Evolutionary conservation across 2,797 vertebrate species (phyloP).

Genomic region (Takifugu rubripes): DNA sequence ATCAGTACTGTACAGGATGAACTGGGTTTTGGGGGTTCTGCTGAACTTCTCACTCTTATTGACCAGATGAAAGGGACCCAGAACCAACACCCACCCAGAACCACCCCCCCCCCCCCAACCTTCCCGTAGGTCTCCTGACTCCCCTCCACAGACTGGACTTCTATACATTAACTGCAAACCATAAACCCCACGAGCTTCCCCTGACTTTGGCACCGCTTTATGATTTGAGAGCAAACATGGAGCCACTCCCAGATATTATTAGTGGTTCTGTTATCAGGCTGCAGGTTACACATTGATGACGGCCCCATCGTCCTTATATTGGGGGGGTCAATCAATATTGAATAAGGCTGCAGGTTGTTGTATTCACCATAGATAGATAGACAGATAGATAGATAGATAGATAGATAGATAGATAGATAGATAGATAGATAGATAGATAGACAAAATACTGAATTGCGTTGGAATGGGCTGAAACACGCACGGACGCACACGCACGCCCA

Average conservation of each 20-base stretch:
- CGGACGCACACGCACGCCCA: conserved; percentile 13
- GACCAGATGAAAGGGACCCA: not conserved
- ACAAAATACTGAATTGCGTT: not conserved
- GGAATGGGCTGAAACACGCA: not conserved
- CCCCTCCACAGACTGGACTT: not conserved
- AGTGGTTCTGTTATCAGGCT: conserved; percentile 62
- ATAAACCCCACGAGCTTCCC: conserved; percentile 38
- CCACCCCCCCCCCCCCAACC: not conserved
- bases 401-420: conserved; percentile 13
- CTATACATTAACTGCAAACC: conserved; percentile 12
- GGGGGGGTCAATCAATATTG: conserved; percentile 52
- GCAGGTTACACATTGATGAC: conserved; percentile 74
- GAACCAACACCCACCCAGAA: not conserved
- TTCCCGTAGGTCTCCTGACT: too few relatives aligned
- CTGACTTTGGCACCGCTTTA: conserved; percentile 22
- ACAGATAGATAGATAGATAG: conserved; percentile 15
- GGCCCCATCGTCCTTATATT: conserved; percentile 51
- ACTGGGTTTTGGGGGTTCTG: conserved; percentile 2
- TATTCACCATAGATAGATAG: conserved; percentile 4
- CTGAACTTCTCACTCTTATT: conserved; percentile 31
- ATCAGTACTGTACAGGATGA: conserved; percentile 44
- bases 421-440: conserved; percentile 17
- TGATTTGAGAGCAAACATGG: conserved; percentile 14
- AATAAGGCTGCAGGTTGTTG: not conserved
- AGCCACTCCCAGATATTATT: conserved; percentile 64